Conservation (phyloP, 1,140 invertebrate genomes). For the Antheraea pernyi region DNA sequence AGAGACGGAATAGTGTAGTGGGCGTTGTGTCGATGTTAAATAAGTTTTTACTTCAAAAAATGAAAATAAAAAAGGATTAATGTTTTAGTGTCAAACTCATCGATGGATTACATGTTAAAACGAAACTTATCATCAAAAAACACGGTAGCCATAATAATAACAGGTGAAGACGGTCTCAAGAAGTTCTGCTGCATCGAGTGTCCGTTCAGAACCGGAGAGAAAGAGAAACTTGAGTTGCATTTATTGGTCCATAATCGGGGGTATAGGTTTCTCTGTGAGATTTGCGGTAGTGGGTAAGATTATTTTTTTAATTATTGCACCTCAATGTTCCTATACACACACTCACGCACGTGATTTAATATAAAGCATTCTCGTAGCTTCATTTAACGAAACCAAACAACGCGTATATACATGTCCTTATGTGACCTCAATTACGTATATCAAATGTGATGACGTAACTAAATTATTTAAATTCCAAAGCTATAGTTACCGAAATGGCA, state of each 20-base stretch:
- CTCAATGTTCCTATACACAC: not conserved
- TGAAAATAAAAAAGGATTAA: too few relatives aligned
- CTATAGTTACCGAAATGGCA: too few relatives aligned
- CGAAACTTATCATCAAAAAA: slow-evolving; percentile 42
- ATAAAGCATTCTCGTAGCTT: too few relatives aligned
- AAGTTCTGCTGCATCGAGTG: slow-evolving; percentile 59
- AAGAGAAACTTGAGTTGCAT: slow-evolving; percentile 87
- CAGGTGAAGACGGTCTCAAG: slow-evolving; percentile 31
- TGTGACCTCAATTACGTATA: too few relatives aligned
- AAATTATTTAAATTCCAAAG: too few relatives aligned
- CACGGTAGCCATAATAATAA: slow-evolving; percentile 50
- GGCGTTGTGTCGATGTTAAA: too few relatives aligned
- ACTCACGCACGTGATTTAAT: too few relatives aligned
- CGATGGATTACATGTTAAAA: slow-evolving; percentile 43
- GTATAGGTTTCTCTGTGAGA: slow-evolving; percentile 82
- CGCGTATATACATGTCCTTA: too few relatives aligned
- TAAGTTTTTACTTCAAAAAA: too few relatives aligned
- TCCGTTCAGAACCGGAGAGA: slow-evolving; percentile 72
- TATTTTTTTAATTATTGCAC: not conserved
- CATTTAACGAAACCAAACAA: too few relatives aligned
- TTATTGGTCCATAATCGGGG: slow-evolving; percentile 87
- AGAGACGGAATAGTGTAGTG: too few relatives aligned
- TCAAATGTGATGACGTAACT: too few relatives aligned
- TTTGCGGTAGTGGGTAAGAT: slow-evolving; percentile 77
- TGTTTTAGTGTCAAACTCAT: not conserved